Conservation (phyloP, 2,113 vertebrate species). For the Tautogolabrus adspersus region DNA sequence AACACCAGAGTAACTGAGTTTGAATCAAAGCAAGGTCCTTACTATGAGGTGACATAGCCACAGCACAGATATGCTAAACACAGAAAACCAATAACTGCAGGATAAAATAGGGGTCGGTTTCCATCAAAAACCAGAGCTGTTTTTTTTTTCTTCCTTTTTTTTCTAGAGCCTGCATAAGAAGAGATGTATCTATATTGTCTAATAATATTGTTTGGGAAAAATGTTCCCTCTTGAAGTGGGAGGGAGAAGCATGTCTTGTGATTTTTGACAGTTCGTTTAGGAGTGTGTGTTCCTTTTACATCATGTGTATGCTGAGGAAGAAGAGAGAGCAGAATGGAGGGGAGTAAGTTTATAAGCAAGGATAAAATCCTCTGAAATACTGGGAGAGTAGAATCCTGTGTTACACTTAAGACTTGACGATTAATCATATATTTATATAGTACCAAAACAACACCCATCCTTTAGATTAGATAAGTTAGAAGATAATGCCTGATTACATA, state of each 20-base stretch:
- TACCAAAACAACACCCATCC: too few relatives aligned
- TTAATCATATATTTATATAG: too few relatives aligned
- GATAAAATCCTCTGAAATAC: conserved; percentile 61
- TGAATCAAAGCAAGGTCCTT: conserved; percentile 24
- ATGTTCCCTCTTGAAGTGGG: conserved; percentile 9
- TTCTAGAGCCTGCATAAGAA: neutral
- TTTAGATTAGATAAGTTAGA: too few relatives aligned
- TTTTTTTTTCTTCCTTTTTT: too few relatives aligned
- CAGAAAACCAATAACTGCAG: conserved; percentile 1
- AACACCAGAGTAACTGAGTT: conserved; percentile 4
- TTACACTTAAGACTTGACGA: too few relatives aligned
- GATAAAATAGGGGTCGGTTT: neutral
- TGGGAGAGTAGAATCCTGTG: conserved; percentile 15
- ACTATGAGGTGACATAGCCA: neutral
- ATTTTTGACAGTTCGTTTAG: conserved; percentile 50
- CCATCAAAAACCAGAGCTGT: neutral
- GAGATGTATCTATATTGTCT: conserved; percentile 4
- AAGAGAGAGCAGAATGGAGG: conserved; percentile 4
- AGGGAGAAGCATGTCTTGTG: conserved; percentile 37
- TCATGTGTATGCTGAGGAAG: conserved; percentile 14
- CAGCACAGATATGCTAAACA: neutral
- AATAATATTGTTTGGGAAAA: neutral
- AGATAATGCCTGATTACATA: too few relatives aligned
- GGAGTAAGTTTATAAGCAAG: conserved; percentile 46
- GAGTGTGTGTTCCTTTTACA: conserved; percentile 25